Percentiles rank a stretch among this genome's conserved stretches.
These are phyloP conservation scores for Monoplex corrugatus DNA, from an alignment of 2,888 invertebrate species.

Conservation along the genomic window DNA sequence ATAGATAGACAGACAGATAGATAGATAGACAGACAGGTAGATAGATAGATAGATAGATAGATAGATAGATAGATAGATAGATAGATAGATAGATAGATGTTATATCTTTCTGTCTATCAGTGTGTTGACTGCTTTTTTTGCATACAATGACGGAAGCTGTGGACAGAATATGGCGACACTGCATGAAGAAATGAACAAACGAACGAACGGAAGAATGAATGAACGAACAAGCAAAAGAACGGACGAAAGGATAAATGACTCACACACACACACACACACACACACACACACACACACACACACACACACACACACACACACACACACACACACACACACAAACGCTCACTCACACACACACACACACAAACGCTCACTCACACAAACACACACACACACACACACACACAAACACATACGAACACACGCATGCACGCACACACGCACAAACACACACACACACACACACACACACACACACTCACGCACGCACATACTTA, in stretches of 20 bases:
- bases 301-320: not conserved
- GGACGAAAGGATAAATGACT: not conserved
- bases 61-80: too few relatives aligned
- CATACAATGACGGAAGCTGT: not conserved
- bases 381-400: not conserved
- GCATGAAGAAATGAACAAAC: too few relatives aligned
- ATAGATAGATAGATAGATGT: too few relatives aligned
- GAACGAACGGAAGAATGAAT: too few relatives aligned
- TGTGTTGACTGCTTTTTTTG: too few relatives aligned
- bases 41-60: too few relatives aligned
- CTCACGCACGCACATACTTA: not conserved
- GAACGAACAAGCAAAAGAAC: too few relatives aligned
- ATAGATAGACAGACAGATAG: too few relatives aligned
- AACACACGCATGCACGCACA: slow-evolving; percentile 13
- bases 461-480: not conserved
- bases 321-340: not conserved
- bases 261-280: not conserved
- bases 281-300: not conserved
- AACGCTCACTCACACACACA: not conserved
- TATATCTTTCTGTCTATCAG: too few relatives aligned
- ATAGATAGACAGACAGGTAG: too few relatives aligned
- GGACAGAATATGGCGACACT: not conserved
- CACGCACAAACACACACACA: not conserved
- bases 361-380: not conserved
- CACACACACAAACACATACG: too few relatives aligned